Evolutionary conservation across 2,113 vertebrate genomes (phyloP).

Genomic region (Mesembrinibis cayennensis): DNA sequence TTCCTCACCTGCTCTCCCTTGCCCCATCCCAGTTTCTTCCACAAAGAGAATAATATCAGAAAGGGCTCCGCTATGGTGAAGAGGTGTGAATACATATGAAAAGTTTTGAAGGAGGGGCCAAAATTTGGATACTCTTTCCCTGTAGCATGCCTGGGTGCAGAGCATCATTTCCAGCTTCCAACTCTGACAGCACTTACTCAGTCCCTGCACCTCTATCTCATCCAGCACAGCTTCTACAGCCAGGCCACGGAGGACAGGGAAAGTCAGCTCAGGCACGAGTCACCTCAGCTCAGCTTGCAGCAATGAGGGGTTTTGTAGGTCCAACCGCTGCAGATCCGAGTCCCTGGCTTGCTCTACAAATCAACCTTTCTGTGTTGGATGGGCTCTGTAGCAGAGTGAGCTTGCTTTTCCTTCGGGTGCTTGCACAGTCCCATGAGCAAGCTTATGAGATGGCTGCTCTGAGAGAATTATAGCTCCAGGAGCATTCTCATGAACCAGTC

Average conservation of each 20-base stretch:
- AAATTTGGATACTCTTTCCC: neutral
- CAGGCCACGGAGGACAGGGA: neutral
- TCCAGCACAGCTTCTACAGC: neutral
- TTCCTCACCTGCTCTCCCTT: neutral
- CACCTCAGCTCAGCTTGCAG: neutral
- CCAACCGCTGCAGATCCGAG: fast-evolving
- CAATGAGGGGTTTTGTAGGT: neutral
- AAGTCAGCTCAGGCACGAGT: neutral
- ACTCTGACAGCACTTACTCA: neutral
- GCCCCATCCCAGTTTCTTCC: fast-evolving
- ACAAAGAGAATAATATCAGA: neutral
- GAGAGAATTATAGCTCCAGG: neutral
- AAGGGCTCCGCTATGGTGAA: neutral
- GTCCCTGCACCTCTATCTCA: neutral
- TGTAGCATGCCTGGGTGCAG: neutral
- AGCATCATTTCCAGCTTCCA: neutral
- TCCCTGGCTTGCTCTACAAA: neutral
- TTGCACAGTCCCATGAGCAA: neutral
- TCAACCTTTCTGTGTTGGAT: neutral
- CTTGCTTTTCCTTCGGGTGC: neutral
- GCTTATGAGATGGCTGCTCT: neutral
- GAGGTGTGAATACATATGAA: neutral
- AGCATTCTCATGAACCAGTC: neutral
- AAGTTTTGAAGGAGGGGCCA: neutral
- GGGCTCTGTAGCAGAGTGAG: neutral